Evolutionary conservation across 1,140 invertebrate genomes (phyloP), one percentile per base, ranked within the genome.

Genomic region (Magallana ariakensis): DNA sequence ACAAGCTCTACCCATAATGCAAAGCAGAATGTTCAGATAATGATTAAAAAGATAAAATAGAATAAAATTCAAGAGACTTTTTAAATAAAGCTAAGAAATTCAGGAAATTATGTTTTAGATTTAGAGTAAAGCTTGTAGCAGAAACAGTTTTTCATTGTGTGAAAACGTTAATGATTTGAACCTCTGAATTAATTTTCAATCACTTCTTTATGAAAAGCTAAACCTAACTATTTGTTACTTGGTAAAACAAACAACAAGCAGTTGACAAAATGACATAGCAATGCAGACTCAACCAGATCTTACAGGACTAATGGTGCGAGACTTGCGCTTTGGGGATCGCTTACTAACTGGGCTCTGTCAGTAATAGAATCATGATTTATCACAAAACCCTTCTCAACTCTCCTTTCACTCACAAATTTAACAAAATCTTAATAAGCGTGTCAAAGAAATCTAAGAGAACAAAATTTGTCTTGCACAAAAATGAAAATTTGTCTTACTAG

Each of bases 1-100:
- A 75, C 66, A 75, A 75, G 66, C 66, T 75, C 66, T 75, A 75
- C 66, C 66, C 66, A 75, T 75, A 75, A 75, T 75, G 66, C 66
- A 26, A 11, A 26, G 66, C 66, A 75, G 9, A 9, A 26, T 26
- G 22, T 46, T 33, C 9, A 33, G 9, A 75, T 11, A 75, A 2
- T 26, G 66, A 26, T 26, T 22, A 3, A 75, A 75, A 13, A 26
- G 15, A 16, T n/a, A 46, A 46, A 46, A 26, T 75, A 11, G 5
- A 75, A 0, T 10, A 3, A 33, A 26, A 75, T 33, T 75, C 10
- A 75, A 75, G 13, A 75, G 13, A 75, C 11, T 75, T 26, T 4
- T 66, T 66, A 19, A 19, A 46, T 46, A 46, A 19, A 26, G 9
- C 66, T 75, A 26, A 11, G 16, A 75, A 75, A 22, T 46, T 46